These are phyloP conservation scores for Rynchops niger DNA, from an alignment of 2,113 vertebrate genomes.

Conservation along the genomic window DNA sequence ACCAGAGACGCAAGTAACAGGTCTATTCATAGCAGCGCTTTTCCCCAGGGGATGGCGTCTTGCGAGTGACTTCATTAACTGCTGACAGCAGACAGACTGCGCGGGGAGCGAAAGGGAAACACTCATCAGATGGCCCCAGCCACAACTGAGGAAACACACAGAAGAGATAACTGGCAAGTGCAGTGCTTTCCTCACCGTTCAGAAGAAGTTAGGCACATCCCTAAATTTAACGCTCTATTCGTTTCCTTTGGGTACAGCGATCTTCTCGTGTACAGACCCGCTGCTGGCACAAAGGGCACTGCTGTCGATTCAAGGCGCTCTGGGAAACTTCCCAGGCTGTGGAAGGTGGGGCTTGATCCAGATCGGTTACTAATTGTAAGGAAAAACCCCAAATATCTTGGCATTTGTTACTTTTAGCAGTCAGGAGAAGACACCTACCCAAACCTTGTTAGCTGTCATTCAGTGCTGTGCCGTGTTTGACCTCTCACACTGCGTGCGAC, in stretches of 20 bases:
- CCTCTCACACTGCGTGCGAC: accelerated
- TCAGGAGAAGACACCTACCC: not conserved
- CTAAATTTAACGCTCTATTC: not conserved
- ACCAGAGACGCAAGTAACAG: not conserved
- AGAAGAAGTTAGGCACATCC: not conserved
- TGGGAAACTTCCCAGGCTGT: not conserved
- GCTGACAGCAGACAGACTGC: conserved; percentile 65
- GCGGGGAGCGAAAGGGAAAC: conserved; percentile 32
- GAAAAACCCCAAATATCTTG: not conserved
- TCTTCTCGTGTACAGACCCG: not conserved
- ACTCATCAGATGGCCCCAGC: conserved; percentile 54
- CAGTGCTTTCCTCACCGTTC: not conserved
- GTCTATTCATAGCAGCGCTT: conserved; percentile 41
- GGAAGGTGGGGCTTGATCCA: not conserved
- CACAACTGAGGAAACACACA: conserved; percentile 33
- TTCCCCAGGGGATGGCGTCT: conserved; percentile 49
- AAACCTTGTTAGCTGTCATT: not conserved
- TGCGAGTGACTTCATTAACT: conserved; percentile 46
- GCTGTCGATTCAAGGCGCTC: accelerated
- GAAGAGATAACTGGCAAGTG: conserved; percentile 48
- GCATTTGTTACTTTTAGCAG: not conserved
- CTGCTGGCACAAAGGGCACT: not conserved
- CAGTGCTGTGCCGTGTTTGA: not conserved
- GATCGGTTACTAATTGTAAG: not conserved
- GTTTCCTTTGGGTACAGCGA: not conserved